These are phyloP conservation scores for Cygnus buccinator DNA, from an alignment of 2,113 vertebrate genomes.

Conservation along the genomic window DNA sequence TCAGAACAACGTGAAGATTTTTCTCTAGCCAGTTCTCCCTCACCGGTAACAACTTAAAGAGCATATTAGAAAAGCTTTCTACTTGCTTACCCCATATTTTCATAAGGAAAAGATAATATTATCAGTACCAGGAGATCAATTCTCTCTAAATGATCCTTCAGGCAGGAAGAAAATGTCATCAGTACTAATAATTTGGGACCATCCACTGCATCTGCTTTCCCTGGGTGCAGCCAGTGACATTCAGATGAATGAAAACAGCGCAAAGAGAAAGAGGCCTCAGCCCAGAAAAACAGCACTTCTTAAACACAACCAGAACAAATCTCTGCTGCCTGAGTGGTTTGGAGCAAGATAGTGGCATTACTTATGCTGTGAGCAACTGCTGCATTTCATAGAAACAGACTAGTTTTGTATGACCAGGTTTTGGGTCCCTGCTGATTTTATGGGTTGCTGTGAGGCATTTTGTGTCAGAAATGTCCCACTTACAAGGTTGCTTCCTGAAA, in stretches of 20 bases:
- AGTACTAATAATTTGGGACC: background rate
- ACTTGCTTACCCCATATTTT: background rate
- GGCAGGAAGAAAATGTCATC: background rate
- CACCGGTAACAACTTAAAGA: background rate
- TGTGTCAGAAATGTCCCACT: background rate
- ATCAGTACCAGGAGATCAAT: background rate
- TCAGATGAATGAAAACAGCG: background rate
- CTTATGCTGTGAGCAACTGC: background rate
- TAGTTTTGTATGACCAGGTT: background rate
- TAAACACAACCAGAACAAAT: background rate
- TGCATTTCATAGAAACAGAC: background rate
- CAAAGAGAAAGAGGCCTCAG: background rate
- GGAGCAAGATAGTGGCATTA: background rate
- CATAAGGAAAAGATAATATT: background rate
- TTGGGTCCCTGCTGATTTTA: background rate
- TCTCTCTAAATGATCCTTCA: background rate
- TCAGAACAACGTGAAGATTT: background rate
- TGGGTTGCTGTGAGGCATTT: background rate
- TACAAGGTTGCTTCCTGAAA: background rate
- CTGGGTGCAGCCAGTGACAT: accelerated
- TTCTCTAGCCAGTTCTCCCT: background rate
- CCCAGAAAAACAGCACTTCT: background rate
- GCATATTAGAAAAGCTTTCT: background rate
- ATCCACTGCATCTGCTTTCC: background rate
- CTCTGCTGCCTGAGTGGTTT: background rate